These are phyloP conservation scores for Cacoxenus indagator DNA, from an alignment of 2,888 invertebrate species.

Conservation along the genomic window DNA sequence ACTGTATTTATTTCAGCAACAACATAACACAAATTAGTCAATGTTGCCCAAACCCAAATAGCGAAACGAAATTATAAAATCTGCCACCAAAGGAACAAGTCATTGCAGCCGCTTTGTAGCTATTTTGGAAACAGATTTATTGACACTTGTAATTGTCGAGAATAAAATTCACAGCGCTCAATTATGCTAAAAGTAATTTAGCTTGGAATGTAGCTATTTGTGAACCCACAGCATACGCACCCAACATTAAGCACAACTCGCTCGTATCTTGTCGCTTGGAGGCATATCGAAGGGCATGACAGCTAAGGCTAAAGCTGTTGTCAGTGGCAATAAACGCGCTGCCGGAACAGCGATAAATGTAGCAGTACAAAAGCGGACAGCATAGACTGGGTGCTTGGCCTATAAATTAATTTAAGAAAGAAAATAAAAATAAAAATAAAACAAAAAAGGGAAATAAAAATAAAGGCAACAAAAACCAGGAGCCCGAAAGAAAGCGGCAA, in stretches of 20 bases:
- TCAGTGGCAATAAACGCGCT: slow-evolving; percentile 4
- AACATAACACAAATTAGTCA: too few species aligned
- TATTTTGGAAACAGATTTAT: slow-evolving; percentile 44
- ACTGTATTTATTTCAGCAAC: too few species aligned
- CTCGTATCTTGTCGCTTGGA: too few species aligned
- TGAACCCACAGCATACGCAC: not conserved
- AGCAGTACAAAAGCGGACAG: not conserved
- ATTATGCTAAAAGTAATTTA: slow-evolving; percentile 51
- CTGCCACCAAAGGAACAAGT: slow-evolving; percentile 52
- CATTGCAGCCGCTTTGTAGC: slow-evolving; percentile 43
- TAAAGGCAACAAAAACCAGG: not conserved
- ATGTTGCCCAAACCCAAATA: not conserved
- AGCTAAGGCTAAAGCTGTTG: too few species aligned
- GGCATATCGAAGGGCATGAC: too few species aligned
- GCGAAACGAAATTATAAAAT: slow-evolving; percentile 40
- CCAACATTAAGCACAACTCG: not conserved
- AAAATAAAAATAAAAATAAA: slow-evolving; percentile 18
- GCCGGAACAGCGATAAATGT: not conserved
- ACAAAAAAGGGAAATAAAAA: not conserved
- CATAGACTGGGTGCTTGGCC: slow-evolving; percentile 27
- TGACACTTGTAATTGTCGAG: slow-evolving; percentile 55
- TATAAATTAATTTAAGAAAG: slow-evolving; percentile 49
- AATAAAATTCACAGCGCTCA: slow-evolving; percentile 48
- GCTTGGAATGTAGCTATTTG: slow-evolving; percentile 31
- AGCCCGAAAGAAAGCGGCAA: not conserved